A percentile compares a stretch with the other conserved stretches of the same genome.
phyloP scores from a whole-genome alignment of 2,113 vertebrate genomes.

The Corythaixoides concolor region DNA sequence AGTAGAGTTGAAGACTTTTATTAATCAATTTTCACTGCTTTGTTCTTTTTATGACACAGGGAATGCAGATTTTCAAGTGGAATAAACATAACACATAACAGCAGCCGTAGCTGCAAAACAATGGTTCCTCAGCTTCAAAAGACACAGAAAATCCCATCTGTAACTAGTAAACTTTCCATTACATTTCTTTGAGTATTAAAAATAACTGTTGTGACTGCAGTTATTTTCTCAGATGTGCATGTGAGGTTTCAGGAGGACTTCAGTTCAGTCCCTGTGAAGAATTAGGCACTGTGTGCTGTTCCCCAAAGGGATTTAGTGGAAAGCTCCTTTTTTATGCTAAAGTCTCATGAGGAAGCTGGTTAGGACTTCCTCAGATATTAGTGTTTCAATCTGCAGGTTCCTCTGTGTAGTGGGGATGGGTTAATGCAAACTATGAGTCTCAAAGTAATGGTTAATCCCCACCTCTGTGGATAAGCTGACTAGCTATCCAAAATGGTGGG shows the following conservation, averaged over 20 bases:
- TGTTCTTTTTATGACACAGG: slow-evolving; percentile 48
- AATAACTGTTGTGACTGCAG: background rate
- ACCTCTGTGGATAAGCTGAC: background rate
- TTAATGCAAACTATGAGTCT: background rate
- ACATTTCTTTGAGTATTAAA: background rate
- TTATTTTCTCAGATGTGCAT: background rate
- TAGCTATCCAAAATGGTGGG: background rate
- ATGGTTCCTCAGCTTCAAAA: slow-evolving; percentile 43
- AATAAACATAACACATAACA: slow-evolving; percentile 34
- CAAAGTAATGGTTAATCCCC: background rate
- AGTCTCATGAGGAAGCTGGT: background rate
- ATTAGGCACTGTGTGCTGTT: background rate
- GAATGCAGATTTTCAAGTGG: slow-evolving; percentile 50
- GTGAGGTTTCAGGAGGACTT: background rate
- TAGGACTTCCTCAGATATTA: background rate
- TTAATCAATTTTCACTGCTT: slow-evolving; percentile 51
- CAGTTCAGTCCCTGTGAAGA: rapidly evolving
- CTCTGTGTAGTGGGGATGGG: background rate
- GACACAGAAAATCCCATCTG: background rate
- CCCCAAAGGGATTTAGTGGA: background rate
- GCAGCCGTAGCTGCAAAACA: slow-evolving; percentile 6
- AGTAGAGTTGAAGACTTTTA: slow-evolving; percentile 38
- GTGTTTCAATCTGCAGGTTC: background rate
- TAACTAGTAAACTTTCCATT: background rate
- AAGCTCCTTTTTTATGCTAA: background rate